Evolutionary conservation across 2,888 invertebrate genomes (phyloP).

Genomic region (Rhamphomyia laevipes): DNA sequence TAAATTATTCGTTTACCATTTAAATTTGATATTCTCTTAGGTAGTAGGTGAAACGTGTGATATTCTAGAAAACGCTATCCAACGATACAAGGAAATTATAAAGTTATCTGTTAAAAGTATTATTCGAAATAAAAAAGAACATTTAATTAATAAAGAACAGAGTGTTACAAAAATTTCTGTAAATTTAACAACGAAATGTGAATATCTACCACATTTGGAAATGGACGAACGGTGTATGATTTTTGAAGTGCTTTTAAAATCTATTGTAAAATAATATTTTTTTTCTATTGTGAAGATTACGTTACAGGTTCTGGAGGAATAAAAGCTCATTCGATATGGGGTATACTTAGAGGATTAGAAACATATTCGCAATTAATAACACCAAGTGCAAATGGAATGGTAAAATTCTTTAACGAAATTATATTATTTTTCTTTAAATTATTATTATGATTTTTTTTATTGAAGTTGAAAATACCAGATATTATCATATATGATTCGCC

Average conservation of each 20-base stretch:
- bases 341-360: conserved; percentile 73
- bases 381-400: conserved; percentile 21
- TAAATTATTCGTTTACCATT: too few species aligned
- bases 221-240: conserved; percentile 70
- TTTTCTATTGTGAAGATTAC: conserved; percentile 17
- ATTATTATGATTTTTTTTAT: conserved; percentile 5
- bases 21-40: too few species aligned
- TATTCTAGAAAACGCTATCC: conserved; percentile 43
- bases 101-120: conserved; percentile 15
- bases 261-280: conserved; percentile 4
- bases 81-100: conserved; percentile 42
- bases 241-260: conserved; percentile 3
- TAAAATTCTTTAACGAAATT: conserved; percentile 14
- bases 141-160: conserved; percentile 19
- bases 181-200: conserved; percentile 47
- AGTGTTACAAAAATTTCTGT: conserved; percentile 43
- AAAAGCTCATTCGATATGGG: conserved; percentile 56
- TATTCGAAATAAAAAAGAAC: conserved; percentile 12
- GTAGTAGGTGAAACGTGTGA: conserved; percentile 35
- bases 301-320: conserved; percentile 20
- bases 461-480: conserved; percentile 53
- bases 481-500: conserved; percentile 65
- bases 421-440: background rate
- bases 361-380: conserved; percentile 67
- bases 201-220: conserved; percentile 48